Evolutionary conservation across 2,113 vertebrate genomes (phyloP).

Genomic region (Clinocottus analis): DNA sequence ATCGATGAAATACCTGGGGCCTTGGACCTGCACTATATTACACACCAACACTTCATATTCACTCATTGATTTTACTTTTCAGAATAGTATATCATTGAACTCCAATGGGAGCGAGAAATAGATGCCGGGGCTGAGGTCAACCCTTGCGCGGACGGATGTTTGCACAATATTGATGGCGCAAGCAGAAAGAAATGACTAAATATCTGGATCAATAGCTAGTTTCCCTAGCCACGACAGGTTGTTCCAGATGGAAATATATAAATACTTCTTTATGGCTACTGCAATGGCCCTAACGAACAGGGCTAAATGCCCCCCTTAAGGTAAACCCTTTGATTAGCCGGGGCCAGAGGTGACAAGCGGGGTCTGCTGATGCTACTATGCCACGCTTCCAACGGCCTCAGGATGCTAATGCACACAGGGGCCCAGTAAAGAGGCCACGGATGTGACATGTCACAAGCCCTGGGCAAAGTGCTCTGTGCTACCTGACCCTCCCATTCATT

Average conservation of each 20-base stretch:
- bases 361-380: slow-evolving; percentile 86
- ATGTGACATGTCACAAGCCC: slow-evolving; percentile 69
- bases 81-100: slow-evolving; percentile 97
- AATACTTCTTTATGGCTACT: slow-evolving; percentile 91
- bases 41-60: slow-evolving; percentile 96
- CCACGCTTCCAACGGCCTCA: slow-evolving; percentile 78
- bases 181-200: slow-evolving; percentile 98
- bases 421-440: slow-evolving; percentile 70
- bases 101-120: slow-evolving; percentile 96
- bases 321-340: slow-evolving; percentile 98
- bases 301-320: slow-evolving; percentile 96
- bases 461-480: slow-evolving; percentile 52
- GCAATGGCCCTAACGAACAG: slow-evolving; percentile 91
- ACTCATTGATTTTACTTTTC: slow-evolving; percentile 98
- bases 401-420: slow-evolving; percentile 84
- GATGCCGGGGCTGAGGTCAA: slow-evolving; percentile 96
- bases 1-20: slow-evolving; percentile 86
- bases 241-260: slow-evolving; percentile 94
- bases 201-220: slow-evolving; percentile 99
- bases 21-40: slow-evolving; percentile 90
- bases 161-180: slow-evolving; percentile 95
- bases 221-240: slow-evolving; percentile 91
- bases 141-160: slow-evolving; percentile 91
- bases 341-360: slow-evolving; percentile 91
- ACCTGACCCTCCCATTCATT: slow-evolving; percentile 74